Evolutionary conservation across 2,797 vertebrate genomes (phyloP), one percentile per base, ranked within the genome.

Genomic region (Masticophis lateralis): DNA sequence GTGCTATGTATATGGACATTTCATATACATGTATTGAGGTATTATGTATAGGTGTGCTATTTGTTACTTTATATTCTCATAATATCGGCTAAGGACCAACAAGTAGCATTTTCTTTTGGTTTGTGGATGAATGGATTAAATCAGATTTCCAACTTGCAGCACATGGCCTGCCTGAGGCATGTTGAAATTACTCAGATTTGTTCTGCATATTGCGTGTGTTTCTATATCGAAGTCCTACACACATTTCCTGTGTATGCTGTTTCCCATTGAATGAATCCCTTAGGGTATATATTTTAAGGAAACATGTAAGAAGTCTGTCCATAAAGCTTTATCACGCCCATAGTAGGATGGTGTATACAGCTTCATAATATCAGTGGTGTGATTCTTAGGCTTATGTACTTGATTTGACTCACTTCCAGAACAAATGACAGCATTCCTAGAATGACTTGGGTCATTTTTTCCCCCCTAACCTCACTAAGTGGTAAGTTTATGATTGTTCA

Each of bases 251-350:
- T 92, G 92, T 86, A 92, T 92, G 86, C 89, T 92, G 87, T 63
- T 61, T 91, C 94, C 96, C 96, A 96, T 93, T 96, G 95, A 96
- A 94, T 95, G 92, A 95, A 95, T 92, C 95, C 97, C 95, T 96
- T 69, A 90, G 59, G 90, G 87, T 93, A 0, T 0, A n/a, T 92
- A 74, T 95, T 91, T 95, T 92, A 63, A 93, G 94, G 92, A n/a
- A 32, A 93, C 0, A 0, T 3, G 51, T 63, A 89, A 95, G 92
- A 94, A 89, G 95, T 83, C 89, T 83, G 87, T 20, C 88, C 88
- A 92, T n/a, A 90, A 93, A 95, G 89, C 60, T 92, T 63, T 1
- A 5, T 53, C 94, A 91, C 1, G 0, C 55, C 56, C 95, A 95
- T 96, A 20, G 18, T n/a, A 86, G 92, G 94, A 95, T 96, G 37